Base-by-base conservation (phyloP, 1,140 invertebrate species). In the Ceratosolen solmsi region DNA sequence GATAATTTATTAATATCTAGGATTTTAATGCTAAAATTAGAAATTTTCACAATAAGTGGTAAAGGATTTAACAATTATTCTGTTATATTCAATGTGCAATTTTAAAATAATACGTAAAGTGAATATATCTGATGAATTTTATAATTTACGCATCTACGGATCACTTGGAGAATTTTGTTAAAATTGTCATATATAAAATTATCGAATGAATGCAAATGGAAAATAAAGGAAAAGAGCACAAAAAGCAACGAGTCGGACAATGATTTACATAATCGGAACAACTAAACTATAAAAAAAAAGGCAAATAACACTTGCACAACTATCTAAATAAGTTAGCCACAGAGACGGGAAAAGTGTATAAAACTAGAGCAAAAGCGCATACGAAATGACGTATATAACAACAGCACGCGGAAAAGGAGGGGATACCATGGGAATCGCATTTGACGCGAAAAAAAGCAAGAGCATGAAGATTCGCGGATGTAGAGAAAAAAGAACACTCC, bases 341-440 rank as follows among this genome's bases (percentile, higher is more conserved):
- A 25, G 0, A n/a, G 27, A 49, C 9, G 75, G 38, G 25, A 71
- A 71, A 49, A 80, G 56, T 54, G 54, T 0, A 30, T 63, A 41
- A 58, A 82, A 71, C 49, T 76, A n/a, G 60, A 82, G 60, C 72
- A 76, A 58, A 82, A 58, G 73, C 15, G 46, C 79, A 54, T 36
- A 8, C 25, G n/a, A 25, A 71, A 41, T 11, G 33, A 36, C 30
- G 27, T 46, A n/a, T 22, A 73, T 33, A 49, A 58, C 70, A 49
- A 49, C 25, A 46, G 25, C 25, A 56, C 25, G 7, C 30, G 2
- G 36, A 71, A 58, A 54, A 79, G 54, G 54, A 79, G 27, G 33
- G 25, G 20, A 33, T 73, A 60, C 38, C 58, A 75, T 75, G 79
- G 54, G 72, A 75, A 81, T 46, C 33, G 22, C 22, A 33, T 65